Percentiles rank a stretch among this genome's conserved stretches.
These are phyloP conservation scores for Rhynchopsitta pachyrhyncha DNA, from an alignment of 2,113 vertebrate genomes.

Conservation along the genomic window DNA sequence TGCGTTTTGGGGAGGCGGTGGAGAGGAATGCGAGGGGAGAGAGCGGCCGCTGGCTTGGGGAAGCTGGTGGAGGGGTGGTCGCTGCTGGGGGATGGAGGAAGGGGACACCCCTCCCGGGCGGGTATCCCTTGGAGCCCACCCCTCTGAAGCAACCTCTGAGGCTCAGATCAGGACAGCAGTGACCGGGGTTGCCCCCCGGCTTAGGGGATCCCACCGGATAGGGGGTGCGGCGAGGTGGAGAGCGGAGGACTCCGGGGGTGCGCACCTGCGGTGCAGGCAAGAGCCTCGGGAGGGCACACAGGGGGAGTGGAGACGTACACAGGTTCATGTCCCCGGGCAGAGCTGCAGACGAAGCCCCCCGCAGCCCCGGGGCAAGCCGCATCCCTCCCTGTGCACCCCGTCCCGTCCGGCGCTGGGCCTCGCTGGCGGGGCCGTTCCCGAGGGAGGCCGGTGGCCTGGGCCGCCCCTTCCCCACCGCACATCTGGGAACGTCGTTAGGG, in stretches of 20 bases:
- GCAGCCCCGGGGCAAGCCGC: not conserved
- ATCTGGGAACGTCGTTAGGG: slow-evolving; percentile 92
- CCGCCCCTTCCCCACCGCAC: slow-evolving; percentile 73
- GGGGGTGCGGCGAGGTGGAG: not conserved
- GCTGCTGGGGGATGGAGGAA: not conserved
- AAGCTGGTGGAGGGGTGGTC: not conserved
- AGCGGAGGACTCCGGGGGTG: not conserved
- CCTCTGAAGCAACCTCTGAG: not conserved
- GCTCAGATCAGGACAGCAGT: not conserved
- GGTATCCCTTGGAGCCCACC: not conserved
- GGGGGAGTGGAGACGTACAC: not conserved
- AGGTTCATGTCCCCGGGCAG: rapidly evolving
- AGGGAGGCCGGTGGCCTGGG: not conserved
- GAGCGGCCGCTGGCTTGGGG: not conserved
- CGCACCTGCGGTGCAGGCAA: too few relatives aligned
- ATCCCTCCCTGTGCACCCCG: rapidly evolving
- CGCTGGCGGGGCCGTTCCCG: not conserved
- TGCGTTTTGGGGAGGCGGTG: not conserved
- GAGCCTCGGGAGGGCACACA: rapidly evolving
- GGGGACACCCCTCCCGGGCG: rapidly evolving
- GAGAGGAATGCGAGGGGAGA: not conserved
- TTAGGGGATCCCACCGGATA: not conserved
- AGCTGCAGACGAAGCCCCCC: not conserved
- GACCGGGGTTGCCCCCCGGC: not conserved
- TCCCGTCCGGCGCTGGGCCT: not conserved